Evolutionary conservation across 1,140 invertebrate species (phyloP).

Genomic region (Solenopsis invicta): DNA sequence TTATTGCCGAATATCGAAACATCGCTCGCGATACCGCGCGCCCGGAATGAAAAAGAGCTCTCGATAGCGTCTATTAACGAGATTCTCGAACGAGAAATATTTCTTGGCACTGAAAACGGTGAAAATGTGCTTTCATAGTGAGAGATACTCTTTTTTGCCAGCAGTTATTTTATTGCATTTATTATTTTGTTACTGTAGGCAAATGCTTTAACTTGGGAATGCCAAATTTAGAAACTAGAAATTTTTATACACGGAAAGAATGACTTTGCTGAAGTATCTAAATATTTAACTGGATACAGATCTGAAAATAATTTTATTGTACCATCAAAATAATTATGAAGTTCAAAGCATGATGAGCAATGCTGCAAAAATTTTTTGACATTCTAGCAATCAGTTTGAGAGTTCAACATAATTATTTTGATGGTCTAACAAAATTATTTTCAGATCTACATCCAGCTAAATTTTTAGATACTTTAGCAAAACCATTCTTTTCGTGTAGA

Average conservation of each 20-base stretch:
- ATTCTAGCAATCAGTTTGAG: no score
- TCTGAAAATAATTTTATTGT: no score
- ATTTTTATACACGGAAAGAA: background rate
- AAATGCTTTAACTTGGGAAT: background rate
- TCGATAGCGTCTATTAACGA: constrained; percentile 18
- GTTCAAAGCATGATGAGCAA: no score
- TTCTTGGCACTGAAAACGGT: background rate
- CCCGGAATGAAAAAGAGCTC: constrained; percentile 1
- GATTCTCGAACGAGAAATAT: background rate
- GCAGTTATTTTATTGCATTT: background rate
- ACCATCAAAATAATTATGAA: no score
- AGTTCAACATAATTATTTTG: no score
- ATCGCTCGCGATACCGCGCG: background rate
- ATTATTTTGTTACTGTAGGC: background rate
- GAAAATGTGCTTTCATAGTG: background rate
- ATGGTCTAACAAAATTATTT: no score
- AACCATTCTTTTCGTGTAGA: no score
- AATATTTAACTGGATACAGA: no score
- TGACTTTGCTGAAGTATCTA: no score
- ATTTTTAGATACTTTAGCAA: no score
- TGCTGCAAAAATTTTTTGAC: no score
- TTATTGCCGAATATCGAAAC: constrained; percentile 27
- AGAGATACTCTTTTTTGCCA: background rate
- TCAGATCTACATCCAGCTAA: no score
- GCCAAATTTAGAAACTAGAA: background rate